Percentiles rank a stretch among this genome's conserved stretches.
phyloP scores from a whole-genome alignment of 2,797 vertebrate genomes.

The Pteronotus mesoamericanus region DNA sequence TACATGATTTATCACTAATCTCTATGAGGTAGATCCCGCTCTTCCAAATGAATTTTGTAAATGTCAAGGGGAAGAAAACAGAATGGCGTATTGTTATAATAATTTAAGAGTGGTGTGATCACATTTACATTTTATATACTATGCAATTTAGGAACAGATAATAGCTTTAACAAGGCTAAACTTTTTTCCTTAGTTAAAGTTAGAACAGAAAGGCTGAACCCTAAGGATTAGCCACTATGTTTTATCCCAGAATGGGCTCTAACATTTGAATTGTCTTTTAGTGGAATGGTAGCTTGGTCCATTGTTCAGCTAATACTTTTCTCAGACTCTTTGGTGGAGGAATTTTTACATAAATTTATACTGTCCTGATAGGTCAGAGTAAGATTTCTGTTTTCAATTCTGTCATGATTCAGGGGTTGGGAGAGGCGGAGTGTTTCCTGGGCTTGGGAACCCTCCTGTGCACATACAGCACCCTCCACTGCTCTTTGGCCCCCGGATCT shows the following conservation, averaged over 20 bases:
- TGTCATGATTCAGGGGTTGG: neutral
- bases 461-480: neutral
- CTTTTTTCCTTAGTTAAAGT: constrained; percentile 83
- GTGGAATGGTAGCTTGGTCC: constrained; percentile 63
- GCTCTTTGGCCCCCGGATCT: neutral
- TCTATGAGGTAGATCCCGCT: constrained; percentile 88
- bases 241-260: constrained; percentile 55
- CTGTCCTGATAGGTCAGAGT: neutral
- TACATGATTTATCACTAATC: constrained; percentile 94
- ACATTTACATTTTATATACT: constrained; percentile 86
- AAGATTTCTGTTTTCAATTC: neutral
- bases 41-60: constrained; percentile 88
- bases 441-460: neutral
- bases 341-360: neutral
- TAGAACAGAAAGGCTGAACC: constrained; percentile 78
- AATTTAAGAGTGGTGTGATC: constrained; percentile 82
- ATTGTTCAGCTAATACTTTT: constrained; percentile 42
- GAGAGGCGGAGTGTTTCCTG: neutral
- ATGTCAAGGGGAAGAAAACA: constrained; percentile 86
- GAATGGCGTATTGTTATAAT: constrained; percentile 86
- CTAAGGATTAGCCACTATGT: constrained; percentile 73
- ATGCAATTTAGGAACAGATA: constrained; percentile 83
- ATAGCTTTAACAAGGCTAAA: constrained; percentile 81
- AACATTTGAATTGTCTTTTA: constrained; percentile 69
- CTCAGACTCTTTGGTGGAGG: neutral